Evolutionary conservation across 2,888 invertebrate species (phyloP), one percentile per base, ranked within the genome.

Genomic region (Leucophenga montana): DNA sequence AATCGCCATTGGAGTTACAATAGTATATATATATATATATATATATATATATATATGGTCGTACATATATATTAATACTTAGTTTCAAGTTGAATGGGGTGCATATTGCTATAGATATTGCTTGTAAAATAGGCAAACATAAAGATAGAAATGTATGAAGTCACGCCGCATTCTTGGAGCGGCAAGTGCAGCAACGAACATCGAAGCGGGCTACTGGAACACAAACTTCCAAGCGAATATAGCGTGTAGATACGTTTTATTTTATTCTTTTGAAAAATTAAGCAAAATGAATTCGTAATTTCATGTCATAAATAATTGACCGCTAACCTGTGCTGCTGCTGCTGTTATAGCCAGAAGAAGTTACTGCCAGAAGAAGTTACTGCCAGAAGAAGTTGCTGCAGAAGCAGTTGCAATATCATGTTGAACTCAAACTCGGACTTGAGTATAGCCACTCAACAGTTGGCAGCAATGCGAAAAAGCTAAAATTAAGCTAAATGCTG

Each of bases 401-500:
- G 48, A 2, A 50, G 39, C 39, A 39, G 39, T 39, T 39, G 44
- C 53, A 48, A 50, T 48, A 71, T 33, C 44, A 57, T 31, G 59
- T 62, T 33, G 56, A 68, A 16, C 20, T 61, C 70, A 67, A 73
- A 73, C 68, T 65, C 71, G 67, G 71, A 71, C 71, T 67, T 68
- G 66, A 6, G 8, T 1, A 2, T 6, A 11, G 2, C 9, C 9
- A 50, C 16, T 50, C 50, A 50, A 62, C 62, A 62, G 44, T 33
- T 62, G 39, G 18, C 14, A 44, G 65, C 67, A 72, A 79, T 84
- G 81, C 84, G 78, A 82, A 82, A 85, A 78, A 85, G 86, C 88
- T 88, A 79, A 88, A 87, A 87, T 87, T 87, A 87, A 87, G 88
- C 88, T 87, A 87, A 87, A 88, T 86, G 88, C 88, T 88, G 88